Percentiles rank a stretch among this genome's conserved stretches.
Conservation (phyloP, 2,888 invertebrate species). For the Heliconius cydno region DNA sequence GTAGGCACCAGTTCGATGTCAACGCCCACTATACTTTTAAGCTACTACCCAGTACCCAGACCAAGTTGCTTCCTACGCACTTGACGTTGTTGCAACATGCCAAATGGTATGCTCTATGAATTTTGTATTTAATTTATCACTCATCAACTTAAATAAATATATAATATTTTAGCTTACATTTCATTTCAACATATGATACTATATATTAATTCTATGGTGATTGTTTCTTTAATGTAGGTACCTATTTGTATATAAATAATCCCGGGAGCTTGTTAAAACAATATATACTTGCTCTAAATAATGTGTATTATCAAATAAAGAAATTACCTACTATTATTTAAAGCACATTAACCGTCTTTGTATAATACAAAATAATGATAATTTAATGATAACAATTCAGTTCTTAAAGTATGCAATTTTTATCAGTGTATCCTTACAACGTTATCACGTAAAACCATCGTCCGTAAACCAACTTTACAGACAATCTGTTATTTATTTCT, state of each 20-base stretch:
- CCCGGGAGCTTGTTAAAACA: background rate
- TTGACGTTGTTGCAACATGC: conserved; percentile 55
- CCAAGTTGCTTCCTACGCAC: conserved; percentile 69
- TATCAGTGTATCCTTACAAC: too few relatives aligned
- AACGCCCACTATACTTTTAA: conserved; percentile 72
- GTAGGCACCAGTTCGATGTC: conserved; percentile 70
- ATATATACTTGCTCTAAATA: background rate
- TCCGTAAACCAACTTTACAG: too few relatives aligned
- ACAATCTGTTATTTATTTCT: background rate
- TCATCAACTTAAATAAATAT: background rate
- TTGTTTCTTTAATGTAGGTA: background rate
- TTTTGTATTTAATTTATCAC: conserved; percentile 8
- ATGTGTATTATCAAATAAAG: background rate
- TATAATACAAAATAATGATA: too few relatives aligned
- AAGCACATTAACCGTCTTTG: too few relatives aligned
- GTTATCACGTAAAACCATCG: too few relatives aligned
- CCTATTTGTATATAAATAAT: background rate
- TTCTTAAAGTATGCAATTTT: too few relatives aligned
- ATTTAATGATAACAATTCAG: too few relatives aligned
- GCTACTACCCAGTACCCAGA: conserved; percentile 64
- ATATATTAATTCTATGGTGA: background rate
- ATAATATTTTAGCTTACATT: too few relatives aligned
- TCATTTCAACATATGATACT: background rate
- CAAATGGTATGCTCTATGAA: conserved; percentile 38
- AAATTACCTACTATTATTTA: background rate